Percentiles rank a stretch among this genome's conserved stretches.
phyloP scores from a whole-genome alignment of 1,140 invertebrate species.

The Prorops nasuta region DNA sequence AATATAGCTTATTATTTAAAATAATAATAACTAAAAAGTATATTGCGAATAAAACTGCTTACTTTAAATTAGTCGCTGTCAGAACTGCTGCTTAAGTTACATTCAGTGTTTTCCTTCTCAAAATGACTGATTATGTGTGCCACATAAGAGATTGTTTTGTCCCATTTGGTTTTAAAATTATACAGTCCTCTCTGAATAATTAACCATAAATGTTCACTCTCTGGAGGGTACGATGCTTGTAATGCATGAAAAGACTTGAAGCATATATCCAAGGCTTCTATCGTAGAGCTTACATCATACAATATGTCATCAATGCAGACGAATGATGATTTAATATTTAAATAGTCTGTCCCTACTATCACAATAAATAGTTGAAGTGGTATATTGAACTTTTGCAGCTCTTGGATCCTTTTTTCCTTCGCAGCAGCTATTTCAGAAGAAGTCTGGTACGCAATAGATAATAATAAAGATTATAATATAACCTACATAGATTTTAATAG shows the following conservation, averaged over 20 bases:
- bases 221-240: background rate
- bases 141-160: background rate
- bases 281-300: slow-evolving; percentile 1
- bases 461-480: too few species aligned
- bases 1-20: too few species aligned
- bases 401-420: background rate
- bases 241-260: slow-evolving; percentile 12
- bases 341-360: background rate
- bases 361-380: background rate
- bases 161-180: slow-evolving; percentile 3
- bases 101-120: too few species aligned
- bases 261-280: slow-evolving; percentile 9
- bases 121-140: too few species aligned
- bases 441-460: too few species aligned
- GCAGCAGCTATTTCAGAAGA: too few species aligned
- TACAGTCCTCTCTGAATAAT: slow-evolving; percentile 4
- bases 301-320: slow-evolving; percentile 4
- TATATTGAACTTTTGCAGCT: background rate
- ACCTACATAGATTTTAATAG: too few species aligned
- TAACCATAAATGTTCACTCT: slow-evolving; percentile 8
- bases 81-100: too few species aligned
- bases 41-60: too few species aligned
- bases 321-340: background rate
- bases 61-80: too few species aligned
- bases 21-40: too few species aligned